Base-by-base conservation (phyloP, 2,113 vertebrate species). In the Silurus asotus region DNA sequence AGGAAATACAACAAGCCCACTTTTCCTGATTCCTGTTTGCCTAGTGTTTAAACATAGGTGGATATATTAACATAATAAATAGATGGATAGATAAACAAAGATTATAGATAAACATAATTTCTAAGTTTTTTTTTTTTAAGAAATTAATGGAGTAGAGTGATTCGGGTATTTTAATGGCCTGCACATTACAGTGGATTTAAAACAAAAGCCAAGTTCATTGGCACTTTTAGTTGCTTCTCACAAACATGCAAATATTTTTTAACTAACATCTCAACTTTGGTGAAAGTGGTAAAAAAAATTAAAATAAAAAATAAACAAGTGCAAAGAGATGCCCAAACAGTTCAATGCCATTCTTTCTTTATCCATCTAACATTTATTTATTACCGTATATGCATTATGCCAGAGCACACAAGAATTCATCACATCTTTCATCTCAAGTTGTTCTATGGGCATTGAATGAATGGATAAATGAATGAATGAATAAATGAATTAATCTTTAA, bases 1-100 rank as follows among this genome's bases (percentile, higher is more conserved):
- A 86, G 91, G 92, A 91, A 87, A 86, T 90, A 90, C 88, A 76
- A 25, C 89, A 92, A 93, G 81, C 45, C 11, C 25, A 19, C 70
- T 87, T 72, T 55, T 86, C 88, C 88, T 91, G 86, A 92, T 89
- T 28, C 48, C 85, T 87, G 87, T 91, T 89, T 89, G 88, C 88
- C 84, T 87, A 72, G 8, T 25, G 49, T 69, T 83, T 84, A 87
- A 86, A 65, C 67, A 37, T 37, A 37, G 37, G 37, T 37, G 37
- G 37, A 37, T 37, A 37, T 37, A 37, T 37, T 37, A 37, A 37
- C 37, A 37, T 37, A 37, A 37, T 37, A 37, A 37, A 37, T 37
- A 37, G 37, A 37, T 37, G 37, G 37, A 37, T 37, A 37, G 37
- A 37, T 37, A 37, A 37, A 37, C 37, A 37, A 2, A 37, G 37